Base-by-base conservation (phyloP, 1,140 invertebrate species). In the Adoxophyes honmai region DNA sequence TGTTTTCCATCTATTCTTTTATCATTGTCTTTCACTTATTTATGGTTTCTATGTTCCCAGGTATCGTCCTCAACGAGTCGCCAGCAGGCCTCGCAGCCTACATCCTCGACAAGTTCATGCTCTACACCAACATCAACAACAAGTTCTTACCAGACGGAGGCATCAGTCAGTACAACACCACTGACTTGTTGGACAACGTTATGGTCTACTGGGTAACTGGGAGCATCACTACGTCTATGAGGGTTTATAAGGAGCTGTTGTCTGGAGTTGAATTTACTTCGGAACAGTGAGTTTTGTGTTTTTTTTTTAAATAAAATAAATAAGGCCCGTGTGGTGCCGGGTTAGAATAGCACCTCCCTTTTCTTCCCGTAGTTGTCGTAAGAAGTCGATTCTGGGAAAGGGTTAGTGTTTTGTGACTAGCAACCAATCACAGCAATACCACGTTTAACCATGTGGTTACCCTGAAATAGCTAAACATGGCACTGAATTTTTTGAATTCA, bases 131-230 rank as follows among this genome's bases (percentile, higher is more conserved):
- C 65, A 64, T 61, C 9, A 44, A 61, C 6, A 89, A 72, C 58
- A 76, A 82, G 52, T 55, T 42, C 53, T 51, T 52, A 1, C 68
- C 73, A n/a, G 92, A 95, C 71, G 93, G 93, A 5, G 92, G 92
- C 21, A 72, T 95, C 6, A 76, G 87, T 0, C 91, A 92, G 62
- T 94, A 91, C 70, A 81, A 89, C 4, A 74, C 91, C 35, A 92
- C 93, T 57, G 90, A 93, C 63, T 70, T 96, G 0, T 73, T 96
- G 1, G 95, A 95, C 57, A 95, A 94, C 70, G 87, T 96, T 0
- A 95, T 95, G 92, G 82, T 96, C 58, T 96, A 96, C 73, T 96
- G 94, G 94, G 81, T 91, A 0, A 92, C 91, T n/a, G 91, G 91
- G 11, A 91, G 90, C 51, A 94, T 94, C 28, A 93, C 93, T 0